Evolutionary conservation across 2,888 invertebrate species (phyloP).

Genomic region (Orchestes rusci): DNA sequence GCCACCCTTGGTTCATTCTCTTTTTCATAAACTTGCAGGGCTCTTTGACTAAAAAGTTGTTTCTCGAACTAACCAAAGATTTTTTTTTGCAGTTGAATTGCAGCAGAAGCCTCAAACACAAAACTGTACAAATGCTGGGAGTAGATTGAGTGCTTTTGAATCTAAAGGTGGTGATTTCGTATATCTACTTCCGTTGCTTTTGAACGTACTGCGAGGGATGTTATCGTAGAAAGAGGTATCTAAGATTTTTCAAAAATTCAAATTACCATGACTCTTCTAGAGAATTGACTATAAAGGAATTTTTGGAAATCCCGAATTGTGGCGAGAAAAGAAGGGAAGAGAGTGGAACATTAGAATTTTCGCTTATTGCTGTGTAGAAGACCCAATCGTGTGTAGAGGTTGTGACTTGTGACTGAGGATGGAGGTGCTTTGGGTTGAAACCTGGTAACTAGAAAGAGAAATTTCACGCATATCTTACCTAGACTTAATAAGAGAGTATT

Average conservation of each 20-base stretch:
- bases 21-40: too few species aligned
- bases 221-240: conserved; percentile 16
- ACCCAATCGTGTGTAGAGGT: conserved; percentile 17
- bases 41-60: too few species aligned
- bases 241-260: too few species aligned
- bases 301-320: neutral
- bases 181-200: conserved; percentile 7
- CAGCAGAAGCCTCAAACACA: conserved; percentile 17
- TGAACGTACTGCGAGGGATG: conserved; percentile 7
- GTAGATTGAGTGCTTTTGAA: neutral
- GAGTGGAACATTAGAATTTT: conserved; percentile 16
- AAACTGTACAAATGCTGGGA: conserved; percentile 16
- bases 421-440: conserved; percentile 21
- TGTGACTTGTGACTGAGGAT: conserved; percentile 21
- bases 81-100: conserved; percentile 16
- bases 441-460: too few species aligned
- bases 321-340: conserved; percentile 6
- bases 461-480: too few species aligned
- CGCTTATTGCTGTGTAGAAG: conserved; percentile 23
- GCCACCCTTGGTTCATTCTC: too few species aligned
- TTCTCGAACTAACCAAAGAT: too few species aligned
- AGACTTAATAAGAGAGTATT: too few species aligned
- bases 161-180: neutral
- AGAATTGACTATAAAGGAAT: conserved; percentile 8
- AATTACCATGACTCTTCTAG: too few species aligned